Percentiles rank a stretch among this genome's conserved stretches.
phyloP scores from a whole-genome alignment of 2,888 invertebrate species.

The Eristalis pertinax region DNA sequence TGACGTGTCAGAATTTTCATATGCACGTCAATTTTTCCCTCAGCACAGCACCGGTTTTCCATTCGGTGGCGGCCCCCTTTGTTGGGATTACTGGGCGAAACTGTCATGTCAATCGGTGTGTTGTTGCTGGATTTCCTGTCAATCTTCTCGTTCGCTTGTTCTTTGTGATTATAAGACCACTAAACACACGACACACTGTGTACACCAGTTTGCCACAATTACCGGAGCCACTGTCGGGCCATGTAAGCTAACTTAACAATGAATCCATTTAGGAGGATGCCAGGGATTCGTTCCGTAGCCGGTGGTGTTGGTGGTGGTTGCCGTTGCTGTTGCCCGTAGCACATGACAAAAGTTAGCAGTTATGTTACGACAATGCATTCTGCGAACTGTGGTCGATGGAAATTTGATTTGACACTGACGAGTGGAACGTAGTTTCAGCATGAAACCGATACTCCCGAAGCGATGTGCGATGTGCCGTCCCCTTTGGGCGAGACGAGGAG shows the following conservation, averaged over 20 bases:
- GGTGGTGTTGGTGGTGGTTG: neutral
- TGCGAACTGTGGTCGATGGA: constrained; percentile 55
- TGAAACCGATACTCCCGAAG: constrained; percentile 57
- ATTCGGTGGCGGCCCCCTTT: constrained; percentile 48
- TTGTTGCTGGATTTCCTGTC: constrained; percentile 60
- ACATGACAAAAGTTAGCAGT: constrained; percentile 67
- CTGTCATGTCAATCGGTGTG: constrained; percentile 63
- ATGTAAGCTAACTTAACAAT: constrained; percentile 54
- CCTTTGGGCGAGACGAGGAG: constrained; percentile 47
- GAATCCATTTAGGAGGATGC: constrained; percentile 64
- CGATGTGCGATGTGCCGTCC: constrained; percentile 18
- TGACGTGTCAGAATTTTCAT: constrained; percentile 82
- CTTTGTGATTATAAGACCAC: constrained; percentile 64
- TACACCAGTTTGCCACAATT: constrained; percentile 63
- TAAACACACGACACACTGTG: constrained; percentile 55
- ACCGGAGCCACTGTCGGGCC: constrained; percentile 33
- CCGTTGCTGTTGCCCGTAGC: constrained; percentile 38
- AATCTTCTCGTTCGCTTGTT: constrained; percentile 55
- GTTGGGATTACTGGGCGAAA: constrained; percentile 68
- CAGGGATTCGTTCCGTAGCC: constrained; percentile 48
- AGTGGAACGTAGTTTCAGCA: constrained; percentile 52
- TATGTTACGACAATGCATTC: constrained; percentile 43
- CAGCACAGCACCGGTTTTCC: constrained; percentile 6
- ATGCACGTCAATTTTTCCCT: constrained; percentile 78
- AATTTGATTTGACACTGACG: constrained; percentile 72